Base-by-base conservation (phyloP, 2,113 vertebrate species). In the Corythoichthys intestinalis region DNA sequence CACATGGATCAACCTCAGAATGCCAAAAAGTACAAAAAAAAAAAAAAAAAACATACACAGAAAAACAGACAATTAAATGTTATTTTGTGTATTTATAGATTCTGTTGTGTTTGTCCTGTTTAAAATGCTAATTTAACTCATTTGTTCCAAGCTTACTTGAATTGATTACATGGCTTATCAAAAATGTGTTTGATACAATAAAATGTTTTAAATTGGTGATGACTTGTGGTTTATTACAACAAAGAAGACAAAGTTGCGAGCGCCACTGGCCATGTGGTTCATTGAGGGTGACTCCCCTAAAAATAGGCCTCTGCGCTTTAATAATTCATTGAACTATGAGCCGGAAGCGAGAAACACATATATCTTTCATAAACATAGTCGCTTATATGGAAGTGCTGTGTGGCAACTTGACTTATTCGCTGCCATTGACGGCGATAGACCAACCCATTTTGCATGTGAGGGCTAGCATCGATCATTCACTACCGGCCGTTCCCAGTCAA, bases 181-280 rank as follows among this genome's bases (percentile, higher is more conserved):
- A 79, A 67, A 78, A 74, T 81, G 83, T 86, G 77, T 90, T 88
- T 91, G 83, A 86, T 90, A 88, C 67, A 91, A 86, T 89, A 88
- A 91, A 89, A 80, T 54, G 56, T 84, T 86, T 44, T 80, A 82
- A 89, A 86, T 85, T 86, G 85, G 57, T 81, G 41, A 70, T 79
- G 69, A 6, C 1, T 3, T 70, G 1, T 70, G 4, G 44, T 63
- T 20, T 63, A 3, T 66, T 46, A 48, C n/a, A 11, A 48, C 8
- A 46, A 64, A 17, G 1, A 15, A 17, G n/a, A 66, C 17, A 50
- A 35, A 17, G 34, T 10, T 35, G 64, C 50, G 20, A 3, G 66
- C 65, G 73, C 17, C 58, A 64, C 13, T 75, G 56, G 35, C 64
- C 20, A 6, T 72, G 73, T 28, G 64, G 56, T 80, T 58, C 53